Percentiles rank a stretch among this genome's conserved stretches.
Conservation (phyloP, 2,113 vertebrate genomes). For the Pardalotus punctatus region DNA sequence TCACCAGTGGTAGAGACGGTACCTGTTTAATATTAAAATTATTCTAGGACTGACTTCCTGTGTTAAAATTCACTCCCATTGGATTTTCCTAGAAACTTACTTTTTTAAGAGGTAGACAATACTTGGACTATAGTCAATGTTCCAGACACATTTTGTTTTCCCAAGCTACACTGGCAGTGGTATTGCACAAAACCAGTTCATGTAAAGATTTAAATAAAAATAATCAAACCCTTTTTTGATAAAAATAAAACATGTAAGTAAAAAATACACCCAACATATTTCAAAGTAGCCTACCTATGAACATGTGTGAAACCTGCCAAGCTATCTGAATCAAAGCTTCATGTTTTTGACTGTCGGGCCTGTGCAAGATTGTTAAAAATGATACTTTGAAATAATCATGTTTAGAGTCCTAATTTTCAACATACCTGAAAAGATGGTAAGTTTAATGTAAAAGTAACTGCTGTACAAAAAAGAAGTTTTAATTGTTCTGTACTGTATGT, state of each 20-base stretch:
- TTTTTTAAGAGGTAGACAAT: slow-evolving; percentile 62
- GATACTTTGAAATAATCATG: slow-evolving; percentile 81
- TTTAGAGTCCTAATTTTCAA: slow-evolving; percentile 88
- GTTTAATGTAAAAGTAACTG: slow-evolving; percentile 89
- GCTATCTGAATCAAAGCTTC: slow-evolving; percentile 70
- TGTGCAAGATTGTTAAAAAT: slow-evolving; percentile 86
- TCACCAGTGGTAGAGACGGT: slow-evolving; percentile 89
- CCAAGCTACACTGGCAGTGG: slow-evolving; percentile 66
- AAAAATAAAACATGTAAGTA: slow-evolving; percentile 64
- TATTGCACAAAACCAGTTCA: slow-evolving; percentile 75
- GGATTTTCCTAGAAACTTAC: slow-evolving; percentile 66
- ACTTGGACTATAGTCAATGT: slow-evolving; percentile 65
- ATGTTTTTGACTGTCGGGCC: slow-evolving; percentile 81
- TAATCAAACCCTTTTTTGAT: slow-evolving; percentile 71
- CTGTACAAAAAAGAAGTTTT: slow-evolving; percentile 76
- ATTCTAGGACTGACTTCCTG: slow-evolving; percentile 51
- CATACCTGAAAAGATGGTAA: slow-evolving; percentile 83
- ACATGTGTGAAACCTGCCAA: slow-evolving; percentile 71
- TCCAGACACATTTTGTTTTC: slow-evolving; percentile 67
- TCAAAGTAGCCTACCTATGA: slow-evolving; percentile 71
- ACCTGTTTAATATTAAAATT: slow-evolving; percentile 81
- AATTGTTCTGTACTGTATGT: slow-evolving; percentile 77
- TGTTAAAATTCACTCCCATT: slow-evolving; percentile 49
- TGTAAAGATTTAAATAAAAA: slow-evolving; percentile 69
- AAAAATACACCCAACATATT: slow-evolving; percentile 51